A percentile compares a stretch with the other conserved stretches of the same genome.
phyloP scores from a whole-genome alignment of 2,113 vertebrate species.

The Forbesichthys agassizii region DNA sequence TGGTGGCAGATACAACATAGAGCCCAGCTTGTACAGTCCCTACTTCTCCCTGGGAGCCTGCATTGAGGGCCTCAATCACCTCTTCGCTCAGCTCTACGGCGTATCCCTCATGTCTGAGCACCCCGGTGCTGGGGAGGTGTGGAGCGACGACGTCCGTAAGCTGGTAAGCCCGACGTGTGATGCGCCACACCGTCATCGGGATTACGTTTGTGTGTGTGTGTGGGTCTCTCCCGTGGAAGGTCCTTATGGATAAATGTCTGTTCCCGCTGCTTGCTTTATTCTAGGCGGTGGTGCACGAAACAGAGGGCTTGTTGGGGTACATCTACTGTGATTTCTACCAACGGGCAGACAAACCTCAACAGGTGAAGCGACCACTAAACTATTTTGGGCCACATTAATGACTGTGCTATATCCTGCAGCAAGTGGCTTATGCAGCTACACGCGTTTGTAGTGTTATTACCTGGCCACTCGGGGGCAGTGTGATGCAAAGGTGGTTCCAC shows the following conservation, averaged over 20 bases:
- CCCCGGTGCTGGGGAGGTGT: conserved; percentile 87
- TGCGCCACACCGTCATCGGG: too few species aligned
- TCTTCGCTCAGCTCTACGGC: conserved; percentile 88
- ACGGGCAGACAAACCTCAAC: conserved; percentile 89
- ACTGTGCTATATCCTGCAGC: too few species aligned
- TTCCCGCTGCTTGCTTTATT: conserved; percentile 15
- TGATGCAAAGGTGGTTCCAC: background rate
- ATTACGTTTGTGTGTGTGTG: background rate
- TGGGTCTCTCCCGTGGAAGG: too few species aligned
- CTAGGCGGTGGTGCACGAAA: conserved; percentile 95
- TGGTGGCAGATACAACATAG: conserved; percentile 90
- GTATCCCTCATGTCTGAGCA: conserved; percentile 87
- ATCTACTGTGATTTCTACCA: conserved; percentile 99
- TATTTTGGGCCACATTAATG: background rate
- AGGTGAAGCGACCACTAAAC: conserved; percentile 74
- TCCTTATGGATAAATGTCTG: background rate
- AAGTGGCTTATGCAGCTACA: too few species aligned
- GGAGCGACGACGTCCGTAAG: conserved; percentile 92
- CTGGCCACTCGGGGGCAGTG: too few species aligned
- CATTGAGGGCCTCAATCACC: conserved; percentile 92
- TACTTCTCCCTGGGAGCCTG: conserved; percentile 93
- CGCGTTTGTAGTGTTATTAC: too few species aligned
- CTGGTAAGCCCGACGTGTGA: conserved; percentile 77
- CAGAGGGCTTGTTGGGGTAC: conserved; percentile 91
- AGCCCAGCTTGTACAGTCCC: conserved; percentile 91